Evolutionary conservation across 2,113 vertebrate genomes (phyloP).

Genomic region (Ursus arctos): DNA sequence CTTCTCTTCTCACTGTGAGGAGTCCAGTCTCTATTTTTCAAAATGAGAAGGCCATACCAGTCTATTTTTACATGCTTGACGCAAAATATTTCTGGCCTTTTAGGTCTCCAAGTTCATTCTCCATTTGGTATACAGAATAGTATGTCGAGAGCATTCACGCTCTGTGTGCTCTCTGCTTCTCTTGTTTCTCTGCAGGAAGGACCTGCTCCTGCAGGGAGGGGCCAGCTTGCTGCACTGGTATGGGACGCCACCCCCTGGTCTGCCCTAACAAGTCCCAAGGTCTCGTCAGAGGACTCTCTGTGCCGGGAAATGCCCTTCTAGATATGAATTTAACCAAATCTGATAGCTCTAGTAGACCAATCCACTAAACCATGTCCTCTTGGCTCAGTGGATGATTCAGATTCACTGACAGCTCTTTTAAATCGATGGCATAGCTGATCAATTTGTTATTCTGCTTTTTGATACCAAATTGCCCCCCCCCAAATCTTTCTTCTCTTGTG

Average conservation of each 20-base stretch:
- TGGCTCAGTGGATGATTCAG: neutral
- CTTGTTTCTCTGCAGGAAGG: slow-evolving; percentile 89
- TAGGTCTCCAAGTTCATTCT: neutral
- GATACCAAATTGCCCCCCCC: neutral
- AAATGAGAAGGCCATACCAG: slow-evolving; percentile 91
- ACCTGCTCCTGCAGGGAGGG: slow-evolving; percentile 92
- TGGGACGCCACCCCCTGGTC: slow-evolving; percentile 89
- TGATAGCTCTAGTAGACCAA: neutral
- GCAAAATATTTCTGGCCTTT: slow-evolving; percentile 94
- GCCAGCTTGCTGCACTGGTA: slow-evolving; percentile 93
- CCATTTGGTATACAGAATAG: neutral
- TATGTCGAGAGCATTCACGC: slow-evolving; percentile 23
- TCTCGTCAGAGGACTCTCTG: slow-evolving; percentile 59
- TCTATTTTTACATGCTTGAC: slow-evolving; percentile 91
- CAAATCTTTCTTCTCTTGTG: slow-evolving; percentile 65
- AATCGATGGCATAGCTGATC: slow-evolving; percentile 54
- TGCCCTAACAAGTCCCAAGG: slow-evolving; percentile 62
- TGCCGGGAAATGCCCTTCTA: neutral
- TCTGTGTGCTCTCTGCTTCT: slow-evolving; percentile 43
- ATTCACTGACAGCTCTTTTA: slow-evolving; percentile 19
- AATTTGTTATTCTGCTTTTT: slow-evolving; percentile 59
- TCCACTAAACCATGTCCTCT: neutral
- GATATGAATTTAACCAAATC: neutral
- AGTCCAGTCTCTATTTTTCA: slow-evolving; percentile 81
- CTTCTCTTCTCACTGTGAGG: slow-evolving; percentile 82